phyloP scores from a whole-genome alignment of 2,797 vertebrate genomes.

The Hypotaenidia philippensis region DNA sequence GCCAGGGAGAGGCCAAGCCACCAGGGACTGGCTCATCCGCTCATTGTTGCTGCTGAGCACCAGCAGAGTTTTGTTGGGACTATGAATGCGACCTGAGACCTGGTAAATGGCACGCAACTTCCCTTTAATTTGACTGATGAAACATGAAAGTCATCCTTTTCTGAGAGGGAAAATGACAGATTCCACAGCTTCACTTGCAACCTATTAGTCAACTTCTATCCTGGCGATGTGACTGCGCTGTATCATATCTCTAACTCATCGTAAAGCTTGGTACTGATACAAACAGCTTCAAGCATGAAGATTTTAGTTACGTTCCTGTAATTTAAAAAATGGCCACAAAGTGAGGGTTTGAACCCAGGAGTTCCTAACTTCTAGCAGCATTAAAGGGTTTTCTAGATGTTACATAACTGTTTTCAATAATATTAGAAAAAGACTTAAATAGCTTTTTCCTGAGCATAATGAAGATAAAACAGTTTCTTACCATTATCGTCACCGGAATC shows the following conservation, averaged over 20 bases:
- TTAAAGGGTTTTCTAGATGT: background rate
- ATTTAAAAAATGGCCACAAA: background rate
- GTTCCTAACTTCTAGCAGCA: background rate
- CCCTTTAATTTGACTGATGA: background rate
- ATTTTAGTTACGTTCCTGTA: background rate
- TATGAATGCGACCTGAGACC: background rate
- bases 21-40: background rate
- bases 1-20: background rate
- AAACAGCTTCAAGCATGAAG: background rate
- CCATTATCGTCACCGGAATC: constrained; percentile 97
- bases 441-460: background rate
- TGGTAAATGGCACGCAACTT: background rate
- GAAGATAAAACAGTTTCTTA: constrained; percentile 77
- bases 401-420: background rate
- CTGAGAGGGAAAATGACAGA: background rate
- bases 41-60: background rate
- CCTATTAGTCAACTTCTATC: background rate
- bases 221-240: background rate
- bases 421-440: background rate
- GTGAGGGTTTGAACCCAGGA: background rate
- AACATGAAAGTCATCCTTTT: background rate
- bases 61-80: background rate
- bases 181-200: background rate
- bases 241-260: background rate
- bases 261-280: background rate